phyloP scores from a whole-genome alignment of 2,113 vertebrate species.

The Oplegnathus fasciatus region DNA sequence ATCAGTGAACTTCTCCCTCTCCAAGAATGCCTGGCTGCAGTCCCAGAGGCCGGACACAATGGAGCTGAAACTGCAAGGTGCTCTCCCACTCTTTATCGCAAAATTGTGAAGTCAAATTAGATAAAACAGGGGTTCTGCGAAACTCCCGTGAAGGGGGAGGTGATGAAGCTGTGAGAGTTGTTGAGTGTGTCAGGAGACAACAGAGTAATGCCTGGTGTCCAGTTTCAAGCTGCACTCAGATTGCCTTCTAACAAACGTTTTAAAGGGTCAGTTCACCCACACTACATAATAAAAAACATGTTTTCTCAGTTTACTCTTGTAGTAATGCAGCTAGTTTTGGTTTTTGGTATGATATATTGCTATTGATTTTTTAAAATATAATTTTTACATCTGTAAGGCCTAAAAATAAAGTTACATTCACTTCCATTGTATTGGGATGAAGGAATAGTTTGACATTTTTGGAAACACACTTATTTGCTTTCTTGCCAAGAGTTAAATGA shows the following conservation, averaged over 20 bases:
- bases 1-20: conserved; percentile 25
- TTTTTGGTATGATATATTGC: background rate
- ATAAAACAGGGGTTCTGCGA: conserved; percentile 19
- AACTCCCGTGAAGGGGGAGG: conserved; percentile 32
- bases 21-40: conserved; percentile 29
- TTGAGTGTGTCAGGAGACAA: conserved; percentile 21
- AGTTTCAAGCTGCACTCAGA: conserved; percentile 40
- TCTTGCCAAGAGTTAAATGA: no score
- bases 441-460: background rate
- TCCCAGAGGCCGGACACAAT: conserved; percentile 40
- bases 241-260: conserved; percentile 2
- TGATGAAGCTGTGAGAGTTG: conserved; percentile 25
- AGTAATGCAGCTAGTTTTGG: background rate
- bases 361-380: background rate
- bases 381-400: background rate
- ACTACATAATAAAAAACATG: background rate
- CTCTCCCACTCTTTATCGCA: conserved; percentile 34
- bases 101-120: conserved; percentile 32
- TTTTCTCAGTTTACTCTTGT: background rate
- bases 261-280: conserved; percentile 8
- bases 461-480: background rate
- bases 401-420: background rate
- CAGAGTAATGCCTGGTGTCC: conserved; percentile 48
- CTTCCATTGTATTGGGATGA: background rate
- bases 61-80: conserved; percentile 44